Evolutionary conservation across 2,113 vertebrate genomes (phyloP).

Genomic region (Larimichthys polyactis): DNA sequence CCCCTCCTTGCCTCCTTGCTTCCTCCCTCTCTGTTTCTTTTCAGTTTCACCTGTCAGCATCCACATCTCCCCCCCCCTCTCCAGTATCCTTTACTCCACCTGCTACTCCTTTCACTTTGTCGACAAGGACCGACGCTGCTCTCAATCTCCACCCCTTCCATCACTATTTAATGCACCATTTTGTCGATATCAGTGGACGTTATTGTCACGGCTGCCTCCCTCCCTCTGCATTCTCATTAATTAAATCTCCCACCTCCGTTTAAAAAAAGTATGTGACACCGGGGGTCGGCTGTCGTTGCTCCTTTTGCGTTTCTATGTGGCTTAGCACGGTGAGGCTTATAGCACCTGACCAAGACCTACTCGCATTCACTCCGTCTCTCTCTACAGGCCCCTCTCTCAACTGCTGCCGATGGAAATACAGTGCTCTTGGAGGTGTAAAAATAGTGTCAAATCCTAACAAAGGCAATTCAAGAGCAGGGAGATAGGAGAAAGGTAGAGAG

Average conservation of each 20-base stretch:
- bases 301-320: conserved; percentile 26
- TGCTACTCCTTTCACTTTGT: conserved; percentile 24
- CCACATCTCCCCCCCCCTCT: conserved; percentile 34
- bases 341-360: conserved; percentile 44
- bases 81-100: conserved; percentile 21
- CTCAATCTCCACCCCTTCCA: conserved; percentile 9
- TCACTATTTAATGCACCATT: conserved; percentile 41
- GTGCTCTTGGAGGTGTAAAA: conserved; percentile 62
- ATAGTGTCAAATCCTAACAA: conserved; percentile 77
- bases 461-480: conserved; percentile 59
- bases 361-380: conserved; percentile 41
- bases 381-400: conserved; percentile 38
- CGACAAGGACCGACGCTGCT: conserved; percentile 9
- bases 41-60: conserved; percentile 68
- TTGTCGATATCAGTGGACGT: conserved; percentile 21
- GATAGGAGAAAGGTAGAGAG: conserved; percentile 34
- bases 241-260: conserved; percentile 48
- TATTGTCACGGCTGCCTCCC: conserved; percentile 19
- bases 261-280: conserved; percentile 1
- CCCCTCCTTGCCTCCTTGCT: not conserved
- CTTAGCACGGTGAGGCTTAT: conserved; percentile 51
- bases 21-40: conserved; percentile 23
- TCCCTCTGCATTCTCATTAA: conserved; percentile 59
- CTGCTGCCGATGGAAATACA: conserved; percentile 44
- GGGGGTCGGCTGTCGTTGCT: conserved; percentile 6